Evolutionary conservation across 2,888 invertebrate species (phyloP), one percentile per base, ranked within the genome.

Genomic region (Dinocampus coccinellae): DNA sequence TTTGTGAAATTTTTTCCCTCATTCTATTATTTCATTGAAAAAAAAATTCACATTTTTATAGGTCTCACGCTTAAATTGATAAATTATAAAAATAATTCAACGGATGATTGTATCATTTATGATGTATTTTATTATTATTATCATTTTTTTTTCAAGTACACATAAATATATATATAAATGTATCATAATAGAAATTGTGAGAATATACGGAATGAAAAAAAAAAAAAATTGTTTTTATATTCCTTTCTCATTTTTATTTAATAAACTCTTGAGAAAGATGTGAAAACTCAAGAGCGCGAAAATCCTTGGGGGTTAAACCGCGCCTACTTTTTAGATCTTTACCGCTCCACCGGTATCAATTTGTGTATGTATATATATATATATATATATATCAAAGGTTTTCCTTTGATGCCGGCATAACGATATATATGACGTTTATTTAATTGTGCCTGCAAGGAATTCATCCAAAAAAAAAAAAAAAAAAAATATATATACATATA

Each of bases 221-320:
- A 36, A 36, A 64, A 24, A 53, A 53, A 22, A 1, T 62, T 24
- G 24, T n/a, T 39, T 24, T 24, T 57, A 39, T 16, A 22, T 29
- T 29, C 7, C 3, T 47, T 47, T 47, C 20, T 16, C 47, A 20
- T 36, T 52, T 26, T 10, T 22, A 64, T 62, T 65, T 42, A 39
- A 67, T 69, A 20, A 33, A 39, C n/a, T 57, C 60, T 63, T 16
- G 9, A 34, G 10, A 9, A 24, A 24, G 39, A 42, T 47, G 47
- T 26, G 70, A 61, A n/a, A 16, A 78, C 72, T 86, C 82, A 84
- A 85, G 79, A 85, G 84, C 83, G 85, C 85, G 85, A 86, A 85
- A 85, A 83, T 86, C 85, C 84, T 82, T 77, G 74, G 53, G 24
- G n/a, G 55, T 55, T n/a, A 39, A 26, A 9, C 74, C 72, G 70